Conservation (phyloP, 2,113 vertebrate genomes). For the Eolophus roseicapilla region DNA sequence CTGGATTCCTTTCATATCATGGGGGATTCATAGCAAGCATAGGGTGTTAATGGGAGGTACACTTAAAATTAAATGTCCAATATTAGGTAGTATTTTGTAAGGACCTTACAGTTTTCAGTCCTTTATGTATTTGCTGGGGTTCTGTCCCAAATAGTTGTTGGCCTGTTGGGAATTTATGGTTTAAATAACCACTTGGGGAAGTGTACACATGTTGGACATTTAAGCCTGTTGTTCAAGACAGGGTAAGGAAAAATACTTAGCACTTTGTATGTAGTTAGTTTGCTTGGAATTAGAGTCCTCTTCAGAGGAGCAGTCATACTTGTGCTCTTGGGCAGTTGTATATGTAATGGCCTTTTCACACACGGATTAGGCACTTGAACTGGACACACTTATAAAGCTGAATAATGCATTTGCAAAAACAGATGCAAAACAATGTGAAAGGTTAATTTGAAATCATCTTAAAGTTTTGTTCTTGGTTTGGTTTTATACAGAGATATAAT, state of each 20-base stretch:
- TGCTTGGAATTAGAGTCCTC: not conserved
- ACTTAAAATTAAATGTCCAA: not conserved
- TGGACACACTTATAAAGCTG: not conserved
- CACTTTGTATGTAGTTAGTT: not conserved
- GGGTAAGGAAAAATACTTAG: not conserved
- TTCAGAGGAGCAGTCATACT: not conserved
- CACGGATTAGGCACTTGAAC: not conserved
- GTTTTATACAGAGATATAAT: slow-evolving; percentile 14
- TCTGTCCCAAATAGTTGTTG: not conserved
- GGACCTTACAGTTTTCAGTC: not conserved
- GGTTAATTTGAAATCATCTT: not conserved
- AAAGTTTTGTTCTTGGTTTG: not conserved
- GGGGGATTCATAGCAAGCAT: not conserved
- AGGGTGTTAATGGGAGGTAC: not conserved
- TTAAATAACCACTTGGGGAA: not conserved
- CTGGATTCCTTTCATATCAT: not conserved
- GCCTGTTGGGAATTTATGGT: not conserved
- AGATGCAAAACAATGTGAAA: not conserved
- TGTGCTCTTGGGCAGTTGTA: not conserved
- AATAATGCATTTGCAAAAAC: not conserved
- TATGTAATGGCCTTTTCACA: not conserved
- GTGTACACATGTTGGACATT: not conserved
- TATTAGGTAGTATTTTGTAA: not conserved
- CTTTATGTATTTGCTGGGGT: not conserved
- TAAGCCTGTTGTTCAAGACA: not conserved